Evolutionary conservation across 2,113 vertebrate species (phyloP), one percentile per base, ranked within the genome.

Genomic region (Entelurus aequoreus): DNA sequence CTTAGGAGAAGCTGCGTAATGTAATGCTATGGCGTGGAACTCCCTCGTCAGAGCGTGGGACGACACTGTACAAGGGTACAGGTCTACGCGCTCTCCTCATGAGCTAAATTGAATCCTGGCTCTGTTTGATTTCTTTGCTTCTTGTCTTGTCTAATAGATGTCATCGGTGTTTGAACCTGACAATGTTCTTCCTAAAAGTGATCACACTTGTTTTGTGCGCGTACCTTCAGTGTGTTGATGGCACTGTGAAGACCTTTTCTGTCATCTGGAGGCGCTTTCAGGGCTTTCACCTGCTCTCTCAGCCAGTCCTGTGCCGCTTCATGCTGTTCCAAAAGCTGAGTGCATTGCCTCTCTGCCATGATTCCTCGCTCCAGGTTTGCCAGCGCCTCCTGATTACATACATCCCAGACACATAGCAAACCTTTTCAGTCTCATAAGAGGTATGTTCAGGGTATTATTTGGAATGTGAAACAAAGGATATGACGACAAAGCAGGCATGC

Each of bases 231-330:
- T 3, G 87, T 91, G 79, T 86, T 90, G 57, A 85, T 49, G 1
- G 69, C 19, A 13, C 54, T 77, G 63, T 86, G 87, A 42, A 92
- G 83, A 10, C 44, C 78, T 36, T 42, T 60, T 35, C 83, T 77
- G 60, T 88, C 84, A 13, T 50, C 48, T 8, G 87, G 84, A 47
- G 82, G 68, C 4, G 69, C 19, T 28, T 54, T 67, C 16, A 91
- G 80, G 8, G 73, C 75, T 79, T 82, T 88, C 1, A 92, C 85
- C 12, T 90, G 90, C 15, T 91, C 89, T 63, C 81, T 82, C 59
- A 92, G 75, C 89, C 90, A 92, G 65, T 87, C 83, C 85, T 91
- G 91, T 0, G 91, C 87, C 4, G 88, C 87, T 44, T 75, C 75
- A 48, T 90, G 89, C 83, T 90, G 89, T 71, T 91, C 90, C 61